A percentile compares a stretch with the other conserved stretches of the same genome.
These are phyloP conservation scores for Haemorhous mexicanus DNA, from an alignment of 2,113 vertebrate species.

Conservation along the genomic window DNA sequence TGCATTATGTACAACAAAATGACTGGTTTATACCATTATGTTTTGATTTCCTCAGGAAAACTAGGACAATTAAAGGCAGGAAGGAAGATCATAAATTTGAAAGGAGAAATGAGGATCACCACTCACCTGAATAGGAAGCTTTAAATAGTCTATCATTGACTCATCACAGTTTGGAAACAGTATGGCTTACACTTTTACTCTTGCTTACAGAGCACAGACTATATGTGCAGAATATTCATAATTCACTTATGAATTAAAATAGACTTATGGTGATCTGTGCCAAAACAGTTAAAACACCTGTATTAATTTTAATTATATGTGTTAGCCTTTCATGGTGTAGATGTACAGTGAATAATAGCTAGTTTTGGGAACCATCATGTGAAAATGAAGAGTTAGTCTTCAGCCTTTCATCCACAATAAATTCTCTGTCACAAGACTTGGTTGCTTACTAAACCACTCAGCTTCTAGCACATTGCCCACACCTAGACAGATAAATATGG, in stretches of 20 bases:
- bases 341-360: neutral
- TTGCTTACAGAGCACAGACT: neutral
- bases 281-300: neutral
- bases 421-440: neutral
- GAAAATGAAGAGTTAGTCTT: neutral
- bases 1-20: neutral
- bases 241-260: neutral
- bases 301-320: neutral
- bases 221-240: neutral
- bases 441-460: neutral
- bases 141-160: conserved; percentile 6
- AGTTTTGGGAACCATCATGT: neutral
- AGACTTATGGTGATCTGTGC: neutral
- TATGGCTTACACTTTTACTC: neutral
- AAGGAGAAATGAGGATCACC: neutral
- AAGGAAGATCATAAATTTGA: conserved; percentile 46
- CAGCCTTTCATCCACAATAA: neutral
- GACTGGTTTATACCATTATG: neutral
- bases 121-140: conserved; percentile 33
- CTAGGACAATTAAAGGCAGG: conserved; percentile 3
- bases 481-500: neutral
- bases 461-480: neutral
- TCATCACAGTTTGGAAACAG: neutral
- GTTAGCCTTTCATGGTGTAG: neutral
- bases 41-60: conserved; percentile 57